phyloP scores from a whole-genome alignment of 2,797 vertebrate species.

The Macrochelys suwanniensis region DNA sequence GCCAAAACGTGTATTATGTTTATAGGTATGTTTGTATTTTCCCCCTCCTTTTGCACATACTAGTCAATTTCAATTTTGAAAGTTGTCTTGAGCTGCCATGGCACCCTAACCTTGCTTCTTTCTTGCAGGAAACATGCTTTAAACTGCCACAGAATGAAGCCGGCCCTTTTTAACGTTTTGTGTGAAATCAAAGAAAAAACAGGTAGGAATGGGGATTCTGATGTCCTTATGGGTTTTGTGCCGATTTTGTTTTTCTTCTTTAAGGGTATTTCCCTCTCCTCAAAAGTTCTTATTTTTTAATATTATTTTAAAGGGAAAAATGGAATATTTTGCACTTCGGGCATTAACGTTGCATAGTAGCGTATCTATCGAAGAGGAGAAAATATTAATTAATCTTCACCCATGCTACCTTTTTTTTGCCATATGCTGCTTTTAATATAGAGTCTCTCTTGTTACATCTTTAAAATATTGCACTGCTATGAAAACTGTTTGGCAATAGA shows the following conservation, averaged over 20 bases:
- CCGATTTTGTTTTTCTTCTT: slow-evolving; percentile 14
- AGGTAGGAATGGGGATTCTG: slow-evolving; percentile 84
- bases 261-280: slow-evolving; percentile 7
- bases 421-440: slow-evolving; percentile 7
- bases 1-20: slow-evolving; percentile 7
- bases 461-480: not conserved
- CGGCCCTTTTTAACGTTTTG: slow-evolving; percentile 97
- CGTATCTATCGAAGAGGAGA: slow-evolving; percentile 54
- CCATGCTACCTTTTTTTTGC: slow-evolving; percentile 43
- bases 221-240: slow-evolving; percentile 21
- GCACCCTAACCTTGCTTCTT: slow-evolving; percentile 63
- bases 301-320: not conserved
- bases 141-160: slow-evolving; percentile 99
- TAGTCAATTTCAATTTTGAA: slow-evolving; percentile 27
- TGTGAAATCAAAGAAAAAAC: slow-evolving; percentile 99
- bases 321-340: slow-evolving; percentile 49
- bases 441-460: not conserved
- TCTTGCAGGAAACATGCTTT: slow-evolving; percentile 96
- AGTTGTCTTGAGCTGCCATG: slow-evolving; percentile 30
- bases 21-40: not conserved
- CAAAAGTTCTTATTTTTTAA: not conserved
- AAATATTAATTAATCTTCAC: slow-evolving; percentile 38
- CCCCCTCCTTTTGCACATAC: accelerated
- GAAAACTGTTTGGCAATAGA: not conserved
- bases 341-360: slow-evolving; percentile 36